Evolutionary conservation across 2,797 vertebrate species (phyloP).

Genomic region (Nannoperca obscura): DNA sequence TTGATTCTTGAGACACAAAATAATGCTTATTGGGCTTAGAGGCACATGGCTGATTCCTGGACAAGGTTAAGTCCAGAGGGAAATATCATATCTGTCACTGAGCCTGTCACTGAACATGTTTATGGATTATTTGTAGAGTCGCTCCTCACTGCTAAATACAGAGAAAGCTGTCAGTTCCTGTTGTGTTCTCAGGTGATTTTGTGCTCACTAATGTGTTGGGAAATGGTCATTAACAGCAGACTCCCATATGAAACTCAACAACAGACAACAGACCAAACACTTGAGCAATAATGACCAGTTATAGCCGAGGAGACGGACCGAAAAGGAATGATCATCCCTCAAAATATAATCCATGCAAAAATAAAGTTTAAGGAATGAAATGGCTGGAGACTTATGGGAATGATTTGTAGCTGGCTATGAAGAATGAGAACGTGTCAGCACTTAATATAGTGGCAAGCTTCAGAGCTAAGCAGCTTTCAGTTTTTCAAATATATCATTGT

Average conservation of each 20-base stretch:
- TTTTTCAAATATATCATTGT: constrained; percentile 35
- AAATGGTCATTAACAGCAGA: constrained; percentile 20
- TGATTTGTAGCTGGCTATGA: constrained; percentile 34
- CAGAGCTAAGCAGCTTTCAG: constrained; percentile 46
- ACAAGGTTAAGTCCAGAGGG: constrained; percentile 77
- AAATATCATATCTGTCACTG: constrained; percentile 70
- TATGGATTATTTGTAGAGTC: constrained; percentile 27
- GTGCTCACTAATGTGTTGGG: constrained; percentile 8
- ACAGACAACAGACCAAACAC: constrained; percentile 31
- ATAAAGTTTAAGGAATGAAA: constrained; percentile 40
- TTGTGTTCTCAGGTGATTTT: constrained; percentile 37
- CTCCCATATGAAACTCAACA: constrained; percentile 19
- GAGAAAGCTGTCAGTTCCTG: constrained; percentile 35
- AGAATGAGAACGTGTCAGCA: constrained; percentile 30
- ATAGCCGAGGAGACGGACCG: constrained; percentile 1
- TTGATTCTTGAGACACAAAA: constrained; percentile 81
- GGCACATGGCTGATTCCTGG: constrained; percentile 72
- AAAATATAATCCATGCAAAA: constrained; percentile 68
- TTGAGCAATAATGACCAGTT: constrained; percentile 24
- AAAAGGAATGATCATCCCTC: constrained; percentile 10
- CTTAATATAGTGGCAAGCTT: constrained; percentile 13
- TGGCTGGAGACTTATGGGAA: constrained; percentile 26
- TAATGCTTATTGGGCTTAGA: constrained; percentile 78
- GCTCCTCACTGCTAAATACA: constrained; percentile 27
- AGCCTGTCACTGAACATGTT: constrained; percentile 52